Evolutionary conservation across 2,888 invertebrate species (phyloP).

Genomic region (Caenorhabditis becei): DNA sequence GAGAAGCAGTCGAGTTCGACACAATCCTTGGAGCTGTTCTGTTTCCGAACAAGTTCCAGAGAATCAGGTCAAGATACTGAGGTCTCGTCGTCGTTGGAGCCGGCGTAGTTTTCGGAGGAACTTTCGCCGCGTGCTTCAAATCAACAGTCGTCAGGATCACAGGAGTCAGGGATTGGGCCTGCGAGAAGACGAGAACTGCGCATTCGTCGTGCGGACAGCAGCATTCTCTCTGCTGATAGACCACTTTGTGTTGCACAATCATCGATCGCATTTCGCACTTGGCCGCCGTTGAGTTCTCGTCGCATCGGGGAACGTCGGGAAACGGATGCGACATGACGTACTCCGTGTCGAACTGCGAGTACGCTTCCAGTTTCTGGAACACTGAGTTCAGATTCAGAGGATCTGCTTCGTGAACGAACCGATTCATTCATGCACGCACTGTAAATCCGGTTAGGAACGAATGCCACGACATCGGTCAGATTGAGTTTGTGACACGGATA

Average conservation of each 20-base stretch:
- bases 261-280: conserved; percentile 42
- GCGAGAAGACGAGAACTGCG: conserved; percentile 22
- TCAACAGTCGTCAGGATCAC: conserved; percentile 31
- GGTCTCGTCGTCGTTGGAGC: neutral
- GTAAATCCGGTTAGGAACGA: conserved; percentile 28
- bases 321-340: conserved; percentile 50
- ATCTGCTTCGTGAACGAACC: neutral
- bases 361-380: conserved; percentile 18
- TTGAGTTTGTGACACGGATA: conserved; percentile 39
- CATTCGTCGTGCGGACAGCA: conserved; percentile 42
- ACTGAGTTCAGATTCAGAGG: too few species aligned
- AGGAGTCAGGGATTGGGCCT: conserved; percentile 35
- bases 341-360: conserved; percentile 11
- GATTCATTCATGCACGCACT: conserved; percentile 37
- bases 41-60: too few species aligned
- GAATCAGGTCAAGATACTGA: too few species aligned
- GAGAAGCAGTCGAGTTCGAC: too few species aligned
- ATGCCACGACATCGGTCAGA: conserved; percentile 35
- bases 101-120: neutral
- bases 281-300: neutral
- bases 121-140: conserved; percentile 28
- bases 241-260: conserved; percentile 19
- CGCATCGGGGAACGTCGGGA: conserved; percentile 22
- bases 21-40: too few species aligned
- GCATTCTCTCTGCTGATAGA: conserved; percentile 41